Percentiles rank a stretch among this genome's conserved stretches.
Conservation (phyloP, 2,113 vertebrate species). For the Sus scrofa region T2T-Sscrofa CM000812.6:234532501-234533000, state of each 20-base stretch:
- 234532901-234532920: neutral
- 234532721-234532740: neutral
- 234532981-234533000: neutral
- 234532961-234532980: neutral
- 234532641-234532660: neutral
- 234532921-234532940: too few species aligned
- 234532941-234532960: neutral
- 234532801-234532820: neutral
- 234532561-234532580: neutral
- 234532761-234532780: neutral
- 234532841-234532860: neutral
- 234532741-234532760: neutral
- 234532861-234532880: neutral
- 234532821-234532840: neutral
- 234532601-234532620: neutral
- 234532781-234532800: neutral
- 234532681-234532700: neutral
- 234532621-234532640: constrained; percentile 1
- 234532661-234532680: neutral
- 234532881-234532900: neutral
- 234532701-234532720: constrained; percentile 30
- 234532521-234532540: neutral
- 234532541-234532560: neutral
- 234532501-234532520: neutral
- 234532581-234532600: neutral